These are phyloP conservation scores for Anniella stebbinsi DNA, from an alignment of 2,797 vertebrate genomes.

Conservation along the genomic window DNA sequence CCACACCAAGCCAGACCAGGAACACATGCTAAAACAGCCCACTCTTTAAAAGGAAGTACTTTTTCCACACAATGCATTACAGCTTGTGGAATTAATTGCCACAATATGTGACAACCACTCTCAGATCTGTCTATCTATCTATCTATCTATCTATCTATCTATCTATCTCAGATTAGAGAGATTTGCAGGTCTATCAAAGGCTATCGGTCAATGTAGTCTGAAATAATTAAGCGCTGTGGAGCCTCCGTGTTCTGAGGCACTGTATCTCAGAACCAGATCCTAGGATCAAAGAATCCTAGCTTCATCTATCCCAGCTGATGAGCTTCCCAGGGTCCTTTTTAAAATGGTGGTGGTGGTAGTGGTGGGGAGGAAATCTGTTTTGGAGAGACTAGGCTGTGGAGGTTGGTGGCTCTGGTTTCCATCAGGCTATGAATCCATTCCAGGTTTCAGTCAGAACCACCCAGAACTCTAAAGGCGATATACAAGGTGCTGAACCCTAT, in stretches of 20 bases:
- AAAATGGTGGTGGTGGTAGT: neutral
- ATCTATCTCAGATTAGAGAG: neutral
- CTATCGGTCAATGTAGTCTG: neutral
- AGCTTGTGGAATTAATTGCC: constrained; percentile 14
- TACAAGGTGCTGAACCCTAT: neutral
- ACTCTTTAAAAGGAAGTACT: constrained; percentile 12
- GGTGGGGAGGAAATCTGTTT: no score
- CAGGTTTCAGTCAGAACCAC: no score
- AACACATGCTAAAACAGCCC: neutral
- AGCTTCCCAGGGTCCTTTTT: neutral
- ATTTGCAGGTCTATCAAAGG: neutral
- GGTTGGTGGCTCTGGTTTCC: no score
- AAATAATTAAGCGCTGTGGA: no score
- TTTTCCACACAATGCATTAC: constrained; percentile 3
- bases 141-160: no score
- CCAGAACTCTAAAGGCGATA: no score
- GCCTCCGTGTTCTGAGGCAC: neutral
- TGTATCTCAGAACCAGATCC: neutral
- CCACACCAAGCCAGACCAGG: neutral
- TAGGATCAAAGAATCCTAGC: neutral
- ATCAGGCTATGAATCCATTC: no score
- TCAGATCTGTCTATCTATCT: no score
- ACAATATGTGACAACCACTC: neutral
- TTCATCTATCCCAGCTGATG: neutral
- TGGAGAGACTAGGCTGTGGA: no score